Conservation (phyloP, 1,140 invertebrate species). For the Theocolax elegans region DNA sequence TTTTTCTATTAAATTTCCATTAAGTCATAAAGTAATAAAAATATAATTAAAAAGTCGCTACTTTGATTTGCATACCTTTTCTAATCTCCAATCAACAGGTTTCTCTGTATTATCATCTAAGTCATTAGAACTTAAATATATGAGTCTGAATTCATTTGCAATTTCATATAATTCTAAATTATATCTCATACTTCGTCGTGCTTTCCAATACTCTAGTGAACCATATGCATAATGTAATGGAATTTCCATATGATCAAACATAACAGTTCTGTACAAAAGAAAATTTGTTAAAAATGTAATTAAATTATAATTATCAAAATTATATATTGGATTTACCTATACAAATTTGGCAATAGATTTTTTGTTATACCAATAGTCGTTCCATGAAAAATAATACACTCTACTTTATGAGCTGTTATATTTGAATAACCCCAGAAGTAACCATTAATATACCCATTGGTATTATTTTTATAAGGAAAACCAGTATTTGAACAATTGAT, state of each 20-base stretch:
- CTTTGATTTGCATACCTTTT: too few relatives aligned
- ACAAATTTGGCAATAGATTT: constrained; percentile 60
- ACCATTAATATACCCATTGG: constrained; percentile 56
- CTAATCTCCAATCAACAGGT: constrained; percentile 72
- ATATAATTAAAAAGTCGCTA: too few relatives aligned
- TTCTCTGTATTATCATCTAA: constrained; percentile 71
- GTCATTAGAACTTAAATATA: constrained; percentile 78
- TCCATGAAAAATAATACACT: constrained; percentile 89
- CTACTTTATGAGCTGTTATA: constrained; percentile 74
- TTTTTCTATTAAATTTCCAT: constrained; percentile 54
- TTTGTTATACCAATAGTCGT: constrained; percentile 72
- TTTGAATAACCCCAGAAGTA: constrained; percentile 75
- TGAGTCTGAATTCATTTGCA: constrained; percentile 77
- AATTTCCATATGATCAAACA: constrained; percentile 90
- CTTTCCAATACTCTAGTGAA: constrained; percentile 83
- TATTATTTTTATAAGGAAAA: constrained; percentile 63
- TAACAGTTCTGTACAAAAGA: constrained; percentile 71
- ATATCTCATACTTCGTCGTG: constrained; percentile 92
- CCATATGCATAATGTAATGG: constrained; percentile 90
- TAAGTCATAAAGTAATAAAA: background rate
- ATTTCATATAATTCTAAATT: constrained; percentile 75
- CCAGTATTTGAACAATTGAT: constrained; percentile 65
- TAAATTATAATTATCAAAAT: too few relatives aligned
- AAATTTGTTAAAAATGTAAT: background rate
- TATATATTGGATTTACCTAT: constrained; percentile 53